phyloP scores from a whole-genome alignment of 2,797 vertebrate genomes.

The Neoniphon sammara region DNA sequence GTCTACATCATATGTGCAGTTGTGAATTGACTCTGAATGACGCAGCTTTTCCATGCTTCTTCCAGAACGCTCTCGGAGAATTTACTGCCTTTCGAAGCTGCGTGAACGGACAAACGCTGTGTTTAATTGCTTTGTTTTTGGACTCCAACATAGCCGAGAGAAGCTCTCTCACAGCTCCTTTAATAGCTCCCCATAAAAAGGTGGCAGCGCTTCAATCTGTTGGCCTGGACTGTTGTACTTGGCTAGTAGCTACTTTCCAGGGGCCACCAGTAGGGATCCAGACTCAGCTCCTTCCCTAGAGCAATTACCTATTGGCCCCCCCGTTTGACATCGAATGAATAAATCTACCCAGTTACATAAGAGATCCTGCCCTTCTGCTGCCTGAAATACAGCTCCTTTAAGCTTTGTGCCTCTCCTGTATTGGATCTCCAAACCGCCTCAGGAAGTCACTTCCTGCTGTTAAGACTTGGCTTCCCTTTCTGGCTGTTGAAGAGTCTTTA shows the following conservation, averaged over 20 bases:
- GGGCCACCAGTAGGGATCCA: slow-evolving; percentile 13
- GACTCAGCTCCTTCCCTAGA: slow-evolving; percentile 20
- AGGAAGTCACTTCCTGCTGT: slow-evolving; percentile 63
- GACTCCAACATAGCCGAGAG: slow-evolving; percentile 8
- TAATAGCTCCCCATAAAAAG: slow-evolving; percentile 23
- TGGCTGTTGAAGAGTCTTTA: slow-evolving; percentile 42
- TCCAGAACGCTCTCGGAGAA: background rate
- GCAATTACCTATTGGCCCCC: slow-evolving; percentile 39
- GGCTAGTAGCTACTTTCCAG: slow-evolving; percentile 31
- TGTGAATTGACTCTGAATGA: too few species aligned
- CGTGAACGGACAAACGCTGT: slow-evolving; percentile 5
- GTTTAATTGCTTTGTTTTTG: slow-evolving; percentile 38
- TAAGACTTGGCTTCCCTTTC: slow-evolving; percentile 46
- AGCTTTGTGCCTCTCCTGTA: slow-evolving; percentile 22
- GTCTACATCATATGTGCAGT: too few species aligned
- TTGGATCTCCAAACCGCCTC: slow-evolving; percentile 34
- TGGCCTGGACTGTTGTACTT: slow-evolving; percentile 45
- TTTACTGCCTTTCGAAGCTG: slow-evolving; percentile 1
- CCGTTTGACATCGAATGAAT: slow-evolving; percentile 39
- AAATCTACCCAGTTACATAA: slow-evolving; percentile 60
- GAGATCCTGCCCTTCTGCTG: slow-evolving; percentile 45
- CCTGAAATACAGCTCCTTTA: slow-evolving; percentile 26
- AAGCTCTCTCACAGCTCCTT: slow-evolving; percentile 16
- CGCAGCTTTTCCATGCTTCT: too few species aligned
- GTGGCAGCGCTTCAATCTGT: slow-evolving; percentile 26